These are phyloP conservation scores for Thunnus albacares DNA, from an alignment of 2,797 vertebrate genomes.

Conservation along the genomic window DNA sequence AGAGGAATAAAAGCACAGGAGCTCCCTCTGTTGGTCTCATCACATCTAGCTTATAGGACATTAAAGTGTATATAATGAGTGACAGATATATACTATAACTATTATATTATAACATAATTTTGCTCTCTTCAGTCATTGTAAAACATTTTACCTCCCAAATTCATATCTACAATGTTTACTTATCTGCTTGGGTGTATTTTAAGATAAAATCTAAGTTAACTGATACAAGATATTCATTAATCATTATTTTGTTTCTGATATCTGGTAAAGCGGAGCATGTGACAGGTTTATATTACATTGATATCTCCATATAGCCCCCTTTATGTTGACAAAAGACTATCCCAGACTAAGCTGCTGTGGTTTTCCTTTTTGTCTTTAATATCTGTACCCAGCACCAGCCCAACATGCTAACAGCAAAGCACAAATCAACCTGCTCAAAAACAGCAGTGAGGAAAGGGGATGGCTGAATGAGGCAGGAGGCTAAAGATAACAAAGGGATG, in stretches of 20 bases:
- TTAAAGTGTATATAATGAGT: background rate
- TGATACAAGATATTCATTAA: background rate
- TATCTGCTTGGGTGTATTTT: background rate
- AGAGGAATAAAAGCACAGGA: conserved; percentile 30
- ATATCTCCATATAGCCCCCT: background rate
- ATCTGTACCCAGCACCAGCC: too few relatives aligned
- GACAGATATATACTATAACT: background rate
- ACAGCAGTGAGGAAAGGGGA: background rate
- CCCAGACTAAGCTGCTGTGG: background rate
- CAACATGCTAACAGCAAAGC: conserved; percentile 14
- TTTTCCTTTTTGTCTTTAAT: conserved; percentile 2
- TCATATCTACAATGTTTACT: background rate
- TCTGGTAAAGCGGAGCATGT: background rate
- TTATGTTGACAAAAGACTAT: background rate
- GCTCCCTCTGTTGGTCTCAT: conserved; percentile 75
- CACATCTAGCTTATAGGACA: background rate
- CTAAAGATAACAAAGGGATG: conserved; percentile 16
- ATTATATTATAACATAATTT: conserved; percentile 3
- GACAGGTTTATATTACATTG: background rate
- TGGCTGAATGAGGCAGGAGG: background rate
- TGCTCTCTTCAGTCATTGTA: background rate
- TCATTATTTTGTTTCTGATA: background rate
- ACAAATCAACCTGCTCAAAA: background rate
- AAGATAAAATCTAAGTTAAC: background rate
- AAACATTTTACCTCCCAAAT: background rate